Percentiles rank a stretch among this genome's conserved stretches.
phyloP scores from a whole-genome alignment of 2,888 invertebrate species.

The Cabera pusaria region DNA sequence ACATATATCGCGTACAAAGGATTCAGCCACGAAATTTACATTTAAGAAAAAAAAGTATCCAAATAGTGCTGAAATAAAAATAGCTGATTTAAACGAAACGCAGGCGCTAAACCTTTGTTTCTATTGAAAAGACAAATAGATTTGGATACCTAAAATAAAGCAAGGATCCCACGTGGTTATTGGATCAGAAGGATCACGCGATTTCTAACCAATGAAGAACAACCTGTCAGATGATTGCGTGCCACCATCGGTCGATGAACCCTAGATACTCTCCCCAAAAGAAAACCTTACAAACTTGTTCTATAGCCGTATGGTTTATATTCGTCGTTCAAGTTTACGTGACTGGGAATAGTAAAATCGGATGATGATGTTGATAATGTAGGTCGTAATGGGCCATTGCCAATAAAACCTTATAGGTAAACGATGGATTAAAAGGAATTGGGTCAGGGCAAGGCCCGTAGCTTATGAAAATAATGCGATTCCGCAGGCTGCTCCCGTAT shows the following conservation, averaged over 20 bases:
- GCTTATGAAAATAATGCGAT: slow-evolving; percentile 73
- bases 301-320: slow-evolving; percentile 70
- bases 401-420: slow-evolving; percentile 84
- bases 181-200: slow-evolving; percentile 30
- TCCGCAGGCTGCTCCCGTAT: slow-evolving; percentile 52
- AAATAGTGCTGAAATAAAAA: too few species aligned
- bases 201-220: slow-evolving; percentile 36
- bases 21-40: too few species aligned
- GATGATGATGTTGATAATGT: slow-evolving; percentile 83
- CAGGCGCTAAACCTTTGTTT: too few species aligned
- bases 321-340: slow-evolving; percentile 79
- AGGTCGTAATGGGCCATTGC: slow-evolving; percentile 81
- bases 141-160: slow-evolving; percentile 6
- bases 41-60: too few species aligned
- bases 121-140: too few species aligned
- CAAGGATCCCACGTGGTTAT: slow-evolving; percentile 14
- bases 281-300: slow-evolving; percentile 41
- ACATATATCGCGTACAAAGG: too few species aligned
- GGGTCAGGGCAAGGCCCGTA: slow-evolving; percentile 75
- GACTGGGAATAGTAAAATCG: slow-evolving; percentile 83
- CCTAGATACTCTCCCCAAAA: slow-evolving; percentile 42
- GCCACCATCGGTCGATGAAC: slow-evolving; percentile 43
- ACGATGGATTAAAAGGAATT: slow-evolving; percentile 81
- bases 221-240: slow-evolving; percentile 36
- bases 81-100: too few species aligned